These are phyloP conservation scores for Heliconius hortense DNA, from an alignment of 2,888 invertebrate genomes.

Conservation along the genomic window DNA sequence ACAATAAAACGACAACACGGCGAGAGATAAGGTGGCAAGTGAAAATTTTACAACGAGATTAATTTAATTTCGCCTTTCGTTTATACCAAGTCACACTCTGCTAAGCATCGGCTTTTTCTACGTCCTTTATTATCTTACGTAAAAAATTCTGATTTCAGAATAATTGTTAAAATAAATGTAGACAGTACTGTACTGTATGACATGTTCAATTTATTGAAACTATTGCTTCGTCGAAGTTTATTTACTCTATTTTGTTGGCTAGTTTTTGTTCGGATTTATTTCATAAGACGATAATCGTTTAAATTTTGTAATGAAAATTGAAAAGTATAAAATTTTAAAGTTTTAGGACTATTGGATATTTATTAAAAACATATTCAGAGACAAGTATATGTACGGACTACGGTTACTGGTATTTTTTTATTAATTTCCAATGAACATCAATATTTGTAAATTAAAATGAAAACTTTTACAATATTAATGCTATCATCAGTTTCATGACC, in stretches of 20 bases:
- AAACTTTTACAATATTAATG: slow-evolving; percentile 13
- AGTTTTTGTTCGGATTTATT: background rate
- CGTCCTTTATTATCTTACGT: slow-evolving; percentile 6
- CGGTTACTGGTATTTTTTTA: background rate
- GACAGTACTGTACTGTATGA: background rate
- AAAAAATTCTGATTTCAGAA: background rate
- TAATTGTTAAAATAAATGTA: background rate
- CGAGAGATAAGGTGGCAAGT: slow-evolving; percentile 80
- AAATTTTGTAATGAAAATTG: background rate
- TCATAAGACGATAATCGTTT: background rate
- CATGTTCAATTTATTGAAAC: background rate
- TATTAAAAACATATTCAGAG: background rate
- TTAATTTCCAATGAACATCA: background rate
- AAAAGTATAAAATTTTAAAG: background rate
- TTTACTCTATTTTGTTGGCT: background rate
- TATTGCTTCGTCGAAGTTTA: background rate
- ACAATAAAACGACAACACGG: slow-evolving; percentile 81
- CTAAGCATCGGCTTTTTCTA: slow-evolving; percentile 29
- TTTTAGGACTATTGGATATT: background rate
- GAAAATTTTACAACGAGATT: slow-evolving; percentile 80
- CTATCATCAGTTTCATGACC: slow-evolving; percentile 52
- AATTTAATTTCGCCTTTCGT: slow-evolving; percentile 66
- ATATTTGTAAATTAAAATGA: background rate
- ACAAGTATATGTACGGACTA: background rate
- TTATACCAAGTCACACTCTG: slow-evolving; percentile 42